Conservation (phyloP, 2,888 invertebrate species). For the Bruchidius siliquastri region DNA sequence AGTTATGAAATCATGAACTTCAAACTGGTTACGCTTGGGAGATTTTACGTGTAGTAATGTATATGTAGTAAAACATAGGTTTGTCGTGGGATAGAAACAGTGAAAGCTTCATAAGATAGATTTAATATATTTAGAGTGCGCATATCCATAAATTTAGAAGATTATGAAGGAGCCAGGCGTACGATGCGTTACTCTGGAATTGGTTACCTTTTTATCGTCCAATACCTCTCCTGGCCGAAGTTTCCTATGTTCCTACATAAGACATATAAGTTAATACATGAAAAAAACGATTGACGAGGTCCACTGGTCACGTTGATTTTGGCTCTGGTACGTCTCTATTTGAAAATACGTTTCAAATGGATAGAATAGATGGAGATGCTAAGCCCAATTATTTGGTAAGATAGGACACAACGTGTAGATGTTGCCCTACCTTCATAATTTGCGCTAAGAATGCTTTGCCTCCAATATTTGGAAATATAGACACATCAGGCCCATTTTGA, state of each 20-base stretch:
- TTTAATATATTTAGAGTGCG: constrained; percentile 15
- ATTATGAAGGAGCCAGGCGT: constrained; percentile 28
- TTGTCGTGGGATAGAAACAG: constrained; percentile 17
- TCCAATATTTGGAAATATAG: no score
- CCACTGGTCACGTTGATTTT: not conserved
- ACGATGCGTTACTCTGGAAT: constrained; percentile 23
- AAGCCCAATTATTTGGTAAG: no score
- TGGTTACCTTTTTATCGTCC: constrained; percentile 88
- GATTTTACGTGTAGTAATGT: not conserved
- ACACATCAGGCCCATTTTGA: no score
- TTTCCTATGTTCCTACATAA: constrained; percentile 76
- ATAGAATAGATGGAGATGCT: no score
- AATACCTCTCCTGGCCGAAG: constrained; percentile 91
- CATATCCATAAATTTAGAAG: constrained; percentile 24
- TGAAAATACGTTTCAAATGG: not conserved
- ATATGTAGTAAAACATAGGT: constrained; percentile 11
- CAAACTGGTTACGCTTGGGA: not conserved
- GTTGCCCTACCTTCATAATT: no score
- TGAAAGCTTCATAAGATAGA: constrained; percentile 19
- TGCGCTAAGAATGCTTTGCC: no score
- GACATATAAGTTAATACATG: constrained; percentile 28
- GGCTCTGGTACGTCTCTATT: not conserved
- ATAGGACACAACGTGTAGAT: no score
- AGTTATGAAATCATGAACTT: no score
- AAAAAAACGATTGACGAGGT: constrained; percentile 9